Evolutionary conservation across 2,113 vertebrate genomes (phyloP).

Genomic region (Sprattus sprattus): DNA sequence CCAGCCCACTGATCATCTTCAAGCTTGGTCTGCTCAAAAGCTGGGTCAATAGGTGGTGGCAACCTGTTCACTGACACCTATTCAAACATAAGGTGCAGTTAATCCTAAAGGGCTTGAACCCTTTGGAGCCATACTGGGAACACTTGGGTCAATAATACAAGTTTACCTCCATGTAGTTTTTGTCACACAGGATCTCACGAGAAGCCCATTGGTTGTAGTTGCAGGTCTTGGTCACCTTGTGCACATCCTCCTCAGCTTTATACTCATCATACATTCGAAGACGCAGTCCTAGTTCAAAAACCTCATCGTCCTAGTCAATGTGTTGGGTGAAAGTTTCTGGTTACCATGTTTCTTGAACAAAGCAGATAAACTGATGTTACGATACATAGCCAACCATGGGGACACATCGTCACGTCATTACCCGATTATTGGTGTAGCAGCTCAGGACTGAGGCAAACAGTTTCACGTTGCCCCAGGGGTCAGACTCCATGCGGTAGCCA

Average conservation of each 20-base stretch:
- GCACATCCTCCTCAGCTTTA: constrained; percentile 35
- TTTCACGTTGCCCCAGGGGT: constrained; percentile 71
- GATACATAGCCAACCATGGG: background rate
- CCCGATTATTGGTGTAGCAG: constrained; percentile 66
- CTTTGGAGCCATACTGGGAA: background rate
- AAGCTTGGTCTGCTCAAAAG: fast-evolving
- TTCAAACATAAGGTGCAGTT: background rate
- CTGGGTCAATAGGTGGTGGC: constrained; percentile 46
- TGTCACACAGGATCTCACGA: constrained; percentile 68
- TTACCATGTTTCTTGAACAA: too few species aligned
- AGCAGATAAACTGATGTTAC: background rate
- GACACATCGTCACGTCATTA: constrained; percentile 28
- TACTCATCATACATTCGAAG: constrained; percentile 52
- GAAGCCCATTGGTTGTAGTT: constrained; percentile 62
- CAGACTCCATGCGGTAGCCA: constrained; percentile 71
- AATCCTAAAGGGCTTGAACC: background rate
- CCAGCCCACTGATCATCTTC: constrained; percentile 10
- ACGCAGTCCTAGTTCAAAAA: constrained; percentile 55
- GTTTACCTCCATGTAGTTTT: constrained; percentile 74
- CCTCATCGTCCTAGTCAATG: constrained; percentile 46
- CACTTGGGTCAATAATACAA: background rate
- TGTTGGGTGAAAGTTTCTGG: too few species aligned
- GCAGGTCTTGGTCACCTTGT: constrained; percentile 59
- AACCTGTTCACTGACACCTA: constrained; percentile 76
- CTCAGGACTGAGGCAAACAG: constrained; percentile 68